Evolutionary conservation across 2,797 vertebrate genomes (phyloP).

Genomic region (Rhadinocentrus ornatus): DNA sequence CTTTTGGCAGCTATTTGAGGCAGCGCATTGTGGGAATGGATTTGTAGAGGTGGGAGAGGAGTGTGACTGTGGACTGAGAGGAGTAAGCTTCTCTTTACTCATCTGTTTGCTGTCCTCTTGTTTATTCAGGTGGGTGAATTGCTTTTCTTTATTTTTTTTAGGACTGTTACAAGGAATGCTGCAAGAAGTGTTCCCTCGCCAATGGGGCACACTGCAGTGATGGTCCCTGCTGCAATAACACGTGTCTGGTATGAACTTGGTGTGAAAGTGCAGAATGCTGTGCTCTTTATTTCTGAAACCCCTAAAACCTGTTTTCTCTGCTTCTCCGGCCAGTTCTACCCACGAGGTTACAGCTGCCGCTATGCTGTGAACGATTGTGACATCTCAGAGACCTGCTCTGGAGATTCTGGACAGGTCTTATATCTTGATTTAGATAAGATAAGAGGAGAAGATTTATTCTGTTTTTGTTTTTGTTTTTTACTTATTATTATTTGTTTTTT

Average conservation of each 20-base stretch:
- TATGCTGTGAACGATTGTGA: slow-evolving; percentile 96
- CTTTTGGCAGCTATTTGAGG: slow-evolving; percentile 89
- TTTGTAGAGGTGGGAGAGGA: slow-evolving; percentile 96
- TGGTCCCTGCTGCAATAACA: slow-evolving; percentile 96
- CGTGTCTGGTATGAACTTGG: slow-evolving; percentile 88
- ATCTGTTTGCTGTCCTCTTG: slow-evolving; percentile 1
- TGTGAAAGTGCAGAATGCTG: neutral
- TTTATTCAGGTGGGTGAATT: slow-evolving; percentile 25
- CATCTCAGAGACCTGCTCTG: slow-evolving; percentile 94
- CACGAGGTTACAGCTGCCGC: slow-evolving; percentile 92
- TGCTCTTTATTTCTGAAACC: neutral
- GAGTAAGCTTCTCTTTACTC: slow-evolving; percentile 79
- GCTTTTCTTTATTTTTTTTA: slow-evolving; percentile 63
- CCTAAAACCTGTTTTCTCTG: slow-evolving; percentile 3
- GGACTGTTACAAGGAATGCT: slow-evolving; percentile 96
- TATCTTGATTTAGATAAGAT: too few relatives aligned
- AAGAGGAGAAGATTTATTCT: too few relatives aligned
- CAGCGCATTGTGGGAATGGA: slow-evolving; percentile 94
- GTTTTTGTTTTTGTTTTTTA: too few relatives aligned
- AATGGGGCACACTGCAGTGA: slow-evolving; percentile 97
- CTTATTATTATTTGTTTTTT: too few relatives aligned
- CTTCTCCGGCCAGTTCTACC: slow-evolving; percentile 87
- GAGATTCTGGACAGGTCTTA: slow-evolving; percentile 95
- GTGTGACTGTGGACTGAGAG: slow-evolving; percentile 92
- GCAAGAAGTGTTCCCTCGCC: slow-evolving; percentile 98